Base-by-base conservation (phyloP, 2,888 invertebrate species). In the Epistrophe grossulariae region DNA sequence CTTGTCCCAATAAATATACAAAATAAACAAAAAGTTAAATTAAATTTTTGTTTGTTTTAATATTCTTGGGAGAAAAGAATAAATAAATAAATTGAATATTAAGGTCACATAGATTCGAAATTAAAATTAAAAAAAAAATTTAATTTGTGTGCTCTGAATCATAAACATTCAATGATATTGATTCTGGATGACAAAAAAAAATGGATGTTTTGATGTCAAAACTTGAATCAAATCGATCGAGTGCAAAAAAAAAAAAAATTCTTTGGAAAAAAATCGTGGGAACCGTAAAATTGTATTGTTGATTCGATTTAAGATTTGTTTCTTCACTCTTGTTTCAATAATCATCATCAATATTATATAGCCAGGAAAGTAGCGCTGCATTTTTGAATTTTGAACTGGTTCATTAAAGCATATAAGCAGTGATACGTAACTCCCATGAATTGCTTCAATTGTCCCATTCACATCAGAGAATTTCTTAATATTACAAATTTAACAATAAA, bases 61-160 rank as follows among this genome's bases (percentile, higher is more conserved):
- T 48, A 76, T 64, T 52, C 52, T 60, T 35, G 15, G 17, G 35
- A 19, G 48, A 45, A 64, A 66, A 71, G 70, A 59, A 50, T 24
- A 60, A 31, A 50, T 24, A 60, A 31, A 40, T 35, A 78, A 77
- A 79, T 68, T 70, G 43, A 60, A 81, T 55, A 82, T 85, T 82
- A 82, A 82, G 82, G 74, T 81, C 73, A 81, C 70, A 78, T 66
- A 60, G 55, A 84, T 79, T 78, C 73, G 24, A 66, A 59, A 66
- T 45, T 35, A 64, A 57, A 76, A 71, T 7, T 28, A 48, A 48
- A 48, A 35, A 35, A 17, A 48, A 17, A 68, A 50, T 7, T 1
- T 17, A 28, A 78, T 72, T 68, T 73, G 50, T 48, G 64, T 57
- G 73, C 50, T 17, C 38, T 43, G 55, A 48, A 52, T 57, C 74